Base-by-base conservation (phyloP, 2,113 vertebrate species). In the Cynocephalus volans region DNA sequence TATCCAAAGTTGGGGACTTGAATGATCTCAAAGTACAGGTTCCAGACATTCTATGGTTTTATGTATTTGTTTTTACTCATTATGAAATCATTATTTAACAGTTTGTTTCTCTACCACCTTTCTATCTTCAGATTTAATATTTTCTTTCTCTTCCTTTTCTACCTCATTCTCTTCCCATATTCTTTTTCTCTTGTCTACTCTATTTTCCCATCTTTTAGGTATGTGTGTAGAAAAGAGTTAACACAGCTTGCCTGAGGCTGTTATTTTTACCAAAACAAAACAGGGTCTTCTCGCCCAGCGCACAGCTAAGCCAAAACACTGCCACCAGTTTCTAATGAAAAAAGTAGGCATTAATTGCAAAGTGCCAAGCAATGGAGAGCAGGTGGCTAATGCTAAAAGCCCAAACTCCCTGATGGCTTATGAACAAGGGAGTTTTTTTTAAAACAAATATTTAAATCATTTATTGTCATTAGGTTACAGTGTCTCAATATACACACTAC, bases 381-480 rank as follows among this genome's bases (percentile, higher is more conserved):
- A 41, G 41, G 41, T 41, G 41, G 41, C 41, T 41, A 41, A 41
- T 41, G 41, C 41, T 41, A 41, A 41, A 41, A 41, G 41, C 41
- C 41, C 41, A 3, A 41, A 41, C 41, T 41, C 41, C 41, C 41
- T 41, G 41, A 41, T 41, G 41, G 41, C 41, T 41, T 41, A 41
- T 41, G 41, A 41, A 41, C 41, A 41, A 41, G 41, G 41, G 41
- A 41, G 41, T 41, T 41, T 41, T 41, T 41, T 41, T 41, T 41
- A 41, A 41, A 92, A 81, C 56, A 83, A 93, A 93, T 54, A 62
- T 88, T 96, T 85, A 94, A 97, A 83, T 87, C 82, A 90, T 98
- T 98, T 99, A 99, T 98, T 99, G 98, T 98, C 98, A 81, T 91
- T 88, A 95, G 94, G 96, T 97, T 76, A 93, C 93, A 97, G 96